Base-by-base conservation (phyloP, 2,113 vertebrate genomes). In the Melanerpes formicivorus region DNA sequence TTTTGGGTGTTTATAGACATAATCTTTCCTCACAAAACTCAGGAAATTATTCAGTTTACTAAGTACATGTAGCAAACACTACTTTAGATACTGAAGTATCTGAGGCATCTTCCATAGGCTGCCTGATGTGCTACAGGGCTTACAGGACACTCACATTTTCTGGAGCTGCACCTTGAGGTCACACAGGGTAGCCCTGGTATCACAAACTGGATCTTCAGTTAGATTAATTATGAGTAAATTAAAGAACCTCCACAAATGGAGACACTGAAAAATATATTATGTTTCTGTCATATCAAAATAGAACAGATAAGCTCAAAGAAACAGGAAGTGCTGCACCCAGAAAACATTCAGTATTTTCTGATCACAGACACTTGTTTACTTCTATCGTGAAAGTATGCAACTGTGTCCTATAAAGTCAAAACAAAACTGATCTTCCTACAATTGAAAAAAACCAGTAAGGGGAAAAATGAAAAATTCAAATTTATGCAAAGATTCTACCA, bases 111-210 rank as follows among this genome's bases (percentile, higher is more conserved):
- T 40, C 40, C 16, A 22, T 0, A 44, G 55, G 27, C 52, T 69
- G 32, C 50, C 77, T 74, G 18, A 77, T 29, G 29, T 27, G 11
- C 23, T 63, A 40, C 3, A 27, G 22, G n/a, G 69, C 22, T 55
- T 42, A 8, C 2, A 76, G 40, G 22, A n/a, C 29, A 46, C 5
- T 29, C 9, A 25, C 12, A 16, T 60, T 64, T 82, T 42, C 50
- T 87, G 30, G 25, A 81, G 55, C 12, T 46, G 55, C 44, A 65
- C 44, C 52, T 18, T 72, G 50, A 76, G 37, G 29, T 58, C 50
- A 64, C 27, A 46, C 13, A 60, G 54, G 26, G n/a, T 12, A 67
- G 14, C 0, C 0, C 2, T 4, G 66, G 14, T 18, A 81, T 18
- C 50, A 82, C 46, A 81, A 71, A 70, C 14, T 18, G 9, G 8